Base-by-base conservation (phyloP, 2,797 vertebrate genomes). In the Acanthopagrus latus region DNA sequence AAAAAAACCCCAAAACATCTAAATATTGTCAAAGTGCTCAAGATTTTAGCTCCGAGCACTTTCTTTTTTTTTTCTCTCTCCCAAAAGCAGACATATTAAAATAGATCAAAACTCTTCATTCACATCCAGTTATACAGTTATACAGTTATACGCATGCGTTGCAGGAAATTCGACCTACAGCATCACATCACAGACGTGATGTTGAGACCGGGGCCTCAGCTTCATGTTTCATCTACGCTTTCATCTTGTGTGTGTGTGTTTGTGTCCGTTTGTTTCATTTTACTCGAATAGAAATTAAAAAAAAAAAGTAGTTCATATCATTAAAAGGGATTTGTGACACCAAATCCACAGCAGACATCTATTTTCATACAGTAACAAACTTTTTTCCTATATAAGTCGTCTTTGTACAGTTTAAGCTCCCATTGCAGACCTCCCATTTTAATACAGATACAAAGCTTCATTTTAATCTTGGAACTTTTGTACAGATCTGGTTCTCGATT, bases 301-400 rank as follows among this genome's bases (percentile, higher is more conserved):
- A 25, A 25, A 58, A 68, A 66, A 79, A 80, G 29, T 83, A 71
- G 85, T 73, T 80, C 80, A 85, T 89, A 86, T 89, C 81, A 90
- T 89, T 80, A 73, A 84, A 87, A 88, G 83, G 85, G 84, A 86
- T 91, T 91, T 88, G 86, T 60, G 65, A 68, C 83, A 84, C 76
- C 82, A 85, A 86, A 86, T 91, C 89, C 88, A 41, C 67, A 83
- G 78, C 84, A 86, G 60, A 86, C 82, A 79, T 92, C 81, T 92
- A 90, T 91, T 92, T 90, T 90, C 90, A 91, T 91, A 91, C 84
- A 70, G 64, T 77, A 51, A 41, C 64, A 59, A 76, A 82, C 67
- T 83, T 33, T 44, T 83, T 88, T 89, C 86, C 75, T 87, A 86
- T 72, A 56, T 64, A 56, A 77, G 65, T 82, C 64, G 25, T 85